A percentile compares a stretch with the other conserved stretches of the same genome.
Conservation (phyloP, 1,140 invertebrate species). For the Agraylea sexmaculata region DNA sequence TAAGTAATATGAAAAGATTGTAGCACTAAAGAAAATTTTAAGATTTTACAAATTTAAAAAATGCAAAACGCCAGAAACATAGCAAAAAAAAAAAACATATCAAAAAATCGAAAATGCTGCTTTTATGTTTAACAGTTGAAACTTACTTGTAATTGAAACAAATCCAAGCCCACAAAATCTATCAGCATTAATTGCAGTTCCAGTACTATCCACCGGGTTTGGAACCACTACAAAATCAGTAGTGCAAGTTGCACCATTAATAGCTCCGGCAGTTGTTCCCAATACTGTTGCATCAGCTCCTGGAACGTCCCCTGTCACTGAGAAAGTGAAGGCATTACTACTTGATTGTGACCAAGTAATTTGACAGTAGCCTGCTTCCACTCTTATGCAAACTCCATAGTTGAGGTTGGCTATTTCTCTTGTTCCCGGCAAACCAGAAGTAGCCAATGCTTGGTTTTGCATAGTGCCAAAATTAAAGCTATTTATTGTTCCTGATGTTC, state of each 20-base stretch:
- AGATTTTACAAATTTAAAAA: too few species aligned
- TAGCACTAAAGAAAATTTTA: too few species aligned
- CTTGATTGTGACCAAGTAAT: conserved; percentile 42
- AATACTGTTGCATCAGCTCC: conserved; percentile 42
- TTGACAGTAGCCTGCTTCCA: conserved; percentile 44
- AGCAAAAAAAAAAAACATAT: too few species aligned
- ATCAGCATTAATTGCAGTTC: conserved; percentile 39
- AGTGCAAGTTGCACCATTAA: conserved; percentile 45
- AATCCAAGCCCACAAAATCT: conserved; percentile 64
- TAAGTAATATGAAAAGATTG: too few species aligned
- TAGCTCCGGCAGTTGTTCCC: conserved; percentile 37
- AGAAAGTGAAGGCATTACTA: conserved; percentile 51
- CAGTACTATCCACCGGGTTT: conserved; percentile 40
- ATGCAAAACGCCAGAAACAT: too few species aligned
- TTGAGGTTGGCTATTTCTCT: conserved; percentile 51
- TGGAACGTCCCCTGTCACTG: conserved; percentile 52
- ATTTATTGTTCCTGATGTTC: conserved; percentile 47
- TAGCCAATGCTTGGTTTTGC: conserved; percentile 33
- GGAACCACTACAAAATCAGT: conserved; percentile 65
- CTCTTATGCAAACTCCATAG: conserved; percentile 54
- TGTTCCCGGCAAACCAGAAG: conserved; percentile 31
- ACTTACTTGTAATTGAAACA: conserved; percentile 49
- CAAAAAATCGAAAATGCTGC: too few species aligned
- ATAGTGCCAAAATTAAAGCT: conserved; percentile 64
- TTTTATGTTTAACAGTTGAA: too few species aligned